phyloP scores from a whole-genome alignment of 2,113 vertebrate genomes.

The Brienomyrus brachyistius region DNA sequence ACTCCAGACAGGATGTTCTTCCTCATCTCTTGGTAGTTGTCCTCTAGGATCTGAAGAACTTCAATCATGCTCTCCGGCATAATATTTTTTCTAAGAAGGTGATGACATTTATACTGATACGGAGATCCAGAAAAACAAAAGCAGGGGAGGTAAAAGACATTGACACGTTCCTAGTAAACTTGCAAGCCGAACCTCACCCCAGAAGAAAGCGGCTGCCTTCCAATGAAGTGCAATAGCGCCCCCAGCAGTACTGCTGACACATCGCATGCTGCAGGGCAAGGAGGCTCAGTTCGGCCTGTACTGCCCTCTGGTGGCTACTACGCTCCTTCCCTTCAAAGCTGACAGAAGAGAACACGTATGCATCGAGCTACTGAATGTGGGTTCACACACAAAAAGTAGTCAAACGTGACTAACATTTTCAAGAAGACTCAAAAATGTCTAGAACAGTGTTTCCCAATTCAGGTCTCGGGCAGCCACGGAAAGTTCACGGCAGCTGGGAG shows the following conservation, averaged over 20 bases:
- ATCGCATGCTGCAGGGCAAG: slow-evolving; percentile 49
- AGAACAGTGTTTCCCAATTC: neutral
- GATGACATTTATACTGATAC: neutral
- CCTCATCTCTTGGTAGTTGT: slow-evolving; percentile 45
- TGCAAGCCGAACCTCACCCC: slow-evolving; percentile 18
- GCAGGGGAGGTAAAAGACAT: neutral
- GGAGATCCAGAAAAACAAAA: neutral
- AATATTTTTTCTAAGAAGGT: slow-evolving; percentile 22
- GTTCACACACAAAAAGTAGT: neutral
- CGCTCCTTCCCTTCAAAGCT: neutral
- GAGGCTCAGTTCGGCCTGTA: slow-evolving; percentile 44
- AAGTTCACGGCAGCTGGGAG: neutral
- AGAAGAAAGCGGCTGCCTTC: slow-evolving; percentile 10
- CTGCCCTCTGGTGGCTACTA: slow-evolving; percentile 20
- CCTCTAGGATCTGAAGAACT: slow-evolving; percentile 43
- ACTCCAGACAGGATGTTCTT: slow-evolving; percentile 42
- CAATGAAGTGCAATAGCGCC: slow-evolving; percentile 31
- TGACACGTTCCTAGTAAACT: neutral
- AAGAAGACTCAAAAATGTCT: neutral
- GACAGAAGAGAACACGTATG: neutral
- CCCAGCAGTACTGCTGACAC: slow-evolving; percentile 54
- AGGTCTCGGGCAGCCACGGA: neutral
- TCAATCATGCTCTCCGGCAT: slow-evolving; percentile 20
- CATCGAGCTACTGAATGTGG: neutral
- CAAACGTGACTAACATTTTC: neutral